These are phyloP conservation scores for Erebia palarica DNA, from an alignment of 2,888 invertebrate genomes.

Conservation along the genomic window DNA sequence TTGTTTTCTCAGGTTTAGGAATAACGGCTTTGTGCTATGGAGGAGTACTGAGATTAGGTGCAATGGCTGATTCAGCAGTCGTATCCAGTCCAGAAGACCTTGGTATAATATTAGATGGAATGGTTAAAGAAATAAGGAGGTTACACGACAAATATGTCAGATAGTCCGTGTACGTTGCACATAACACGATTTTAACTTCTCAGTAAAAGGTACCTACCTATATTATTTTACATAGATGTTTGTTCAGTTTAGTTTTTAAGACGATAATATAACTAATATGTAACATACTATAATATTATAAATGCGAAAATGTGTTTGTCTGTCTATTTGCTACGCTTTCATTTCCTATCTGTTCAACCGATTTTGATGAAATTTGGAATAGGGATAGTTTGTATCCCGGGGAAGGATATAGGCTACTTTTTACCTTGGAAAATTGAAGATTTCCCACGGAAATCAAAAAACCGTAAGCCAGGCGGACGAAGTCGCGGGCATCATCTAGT, in stretches of 20 bases:
- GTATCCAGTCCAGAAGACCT: slow-evolving; percentile 60
- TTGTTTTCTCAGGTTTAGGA: slow-evolving; percentile 65
- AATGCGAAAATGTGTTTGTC: too few relatives aligned
- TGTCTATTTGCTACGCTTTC: too few relatives aligned
- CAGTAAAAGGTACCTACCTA: slow-evolving; percentile 58
- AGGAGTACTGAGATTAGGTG: slow-evolving; percentile 69
- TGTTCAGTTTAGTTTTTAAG: too few relatives aligned
- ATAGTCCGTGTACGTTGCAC: slow-evolving; percentile 30
- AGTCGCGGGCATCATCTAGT: too few relatives aligned
- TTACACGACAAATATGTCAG: slow-evolving; percentile 51
- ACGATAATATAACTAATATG: neutral
- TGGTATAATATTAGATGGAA: slow-evolving; percentile 62
- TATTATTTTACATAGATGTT: neutral
- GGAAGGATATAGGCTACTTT: too few relatives aligned
- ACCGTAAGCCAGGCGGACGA: too few relatives aligned
- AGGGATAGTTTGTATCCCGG: too few relatives aligned
- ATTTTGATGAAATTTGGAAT: too few relatives aligned
- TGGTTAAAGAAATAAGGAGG: slow-evolving; percentile 61
- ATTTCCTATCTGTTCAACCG: too few relatives aligned
- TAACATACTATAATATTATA: too few relatives aligned
- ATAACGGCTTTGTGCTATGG: slow-evolving; percentile 76
- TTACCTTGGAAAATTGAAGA: too few relatives aligned
- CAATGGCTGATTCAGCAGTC: slow-evolving; percentile 71
- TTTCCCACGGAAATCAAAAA: too few relatives aligned
- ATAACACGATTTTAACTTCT: slow-evolving; percentile 48